Base-by-base conservation (phyloP, 2,113 vertebrate species). In the Chroicocephalus ridibundus region DNA sequence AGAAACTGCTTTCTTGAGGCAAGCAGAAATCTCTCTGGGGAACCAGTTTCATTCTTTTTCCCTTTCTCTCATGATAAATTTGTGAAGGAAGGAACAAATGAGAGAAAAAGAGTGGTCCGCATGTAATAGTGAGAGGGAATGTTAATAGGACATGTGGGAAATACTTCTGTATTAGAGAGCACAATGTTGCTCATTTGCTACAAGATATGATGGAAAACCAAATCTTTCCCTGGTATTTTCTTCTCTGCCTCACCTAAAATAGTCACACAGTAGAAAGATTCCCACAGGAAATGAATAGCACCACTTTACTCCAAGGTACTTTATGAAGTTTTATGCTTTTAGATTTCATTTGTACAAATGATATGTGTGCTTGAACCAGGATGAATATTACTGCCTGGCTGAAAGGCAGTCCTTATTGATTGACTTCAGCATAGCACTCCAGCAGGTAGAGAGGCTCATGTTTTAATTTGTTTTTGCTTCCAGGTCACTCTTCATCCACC, bases 131-230 rank as follows among this genome's bases (percentile, higher is more conserved):
- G 1, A 66, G 64, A 55, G 72, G 52, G 86, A 82, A 65, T 90
- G 47, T 69, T 95, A 91, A 94, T 95, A 70, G 82, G 61, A 15
- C 84, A 12, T 64, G 71, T 86, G 94, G 93, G 94, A 95, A 94
- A 93, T 97, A 85, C 38, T 66, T 49, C 78, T 80, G 0, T 93
- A 85, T 94, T 95, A 77, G 62, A 91, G 86, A 91, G 42, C 61
- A 79, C 69, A 88, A 10, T 47, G 82, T 46, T 91, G 81, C 84
- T 95, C 84, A 62, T 97, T 97, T 95, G 58, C 86, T 91, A 42
- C 66, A 51, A 82, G 89, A 78, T 77, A 82, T 88, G 81, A 94
- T 91, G 86, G 94, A 95, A 96, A 96, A 51, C 78, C 60, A 82
- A 71, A 83, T 81, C 86, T 72, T 87, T 70, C 54, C 80, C 46